Percentiles rank a stretch among this genome's conserved stretches.
phyloP scores from a whole-genome alignment of 2,797 vertebrate genomes.

The Ptychobarbus kaznakovi region DNA sequence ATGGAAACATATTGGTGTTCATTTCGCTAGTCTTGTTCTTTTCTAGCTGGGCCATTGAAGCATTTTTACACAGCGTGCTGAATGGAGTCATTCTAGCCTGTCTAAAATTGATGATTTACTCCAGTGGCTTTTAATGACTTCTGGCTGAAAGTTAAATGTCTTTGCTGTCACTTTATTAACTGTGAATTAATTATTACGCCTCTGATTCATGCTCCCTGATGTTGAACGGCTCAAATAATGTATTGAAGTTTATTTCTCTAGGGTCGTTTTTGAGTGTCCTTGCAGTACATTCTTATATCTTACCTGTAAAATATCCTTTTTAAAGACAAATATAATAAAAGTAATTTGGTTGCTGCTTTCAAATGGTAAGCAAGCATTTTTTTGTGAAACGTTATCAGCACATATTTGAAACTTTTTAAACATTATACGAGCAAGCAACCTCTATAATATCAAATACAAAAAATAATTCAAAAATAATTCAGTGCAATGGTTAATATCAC shows the following conservation, averaged over 20 bases:
- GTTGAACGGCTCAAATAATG: conserved; percentile 43
- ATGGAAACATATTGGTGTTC: background rate
- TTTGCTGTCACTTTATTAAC: conserved; percentile 53
- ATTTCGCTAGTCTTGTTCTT: background rate
- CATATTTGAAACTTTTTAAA: background rate
- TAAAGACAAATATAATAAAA: background rate
- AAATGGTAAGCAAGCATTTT: background rate
- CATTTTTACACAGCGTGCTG: conserved; percentile 45
- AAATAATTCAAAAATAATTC: too few species aligned
- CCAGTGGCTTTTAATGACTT: conserved; percentile 58
- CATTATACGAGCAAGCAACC: too few species aligned
- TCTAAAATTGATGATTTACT: conserved; percentile 56
- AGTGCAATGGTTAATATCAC: too few species aligned
- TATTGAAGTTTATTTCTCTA: background rate
- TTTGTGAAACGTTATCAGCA: background rate
- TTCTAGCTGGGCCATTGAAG: background rate
- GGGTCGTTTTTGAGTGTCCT: background rate
- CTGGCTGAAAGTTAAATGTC: conserved; percentile 47
- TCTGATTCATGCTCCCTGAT: conserved; percentile 45
- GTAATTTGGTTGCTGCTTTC: background rate
- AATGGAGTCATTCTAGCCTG: conserved; percentile 52
- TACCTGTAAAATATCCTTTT: background rate
- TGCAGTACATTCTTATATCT: background rate
- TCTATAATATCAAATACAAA: too few species aligned
- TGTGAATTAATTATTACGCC: conserved; percentile 52